Conservation (phyloP, 1,140 invertebrate genomes). For the Caerostris darwini region DNA sequence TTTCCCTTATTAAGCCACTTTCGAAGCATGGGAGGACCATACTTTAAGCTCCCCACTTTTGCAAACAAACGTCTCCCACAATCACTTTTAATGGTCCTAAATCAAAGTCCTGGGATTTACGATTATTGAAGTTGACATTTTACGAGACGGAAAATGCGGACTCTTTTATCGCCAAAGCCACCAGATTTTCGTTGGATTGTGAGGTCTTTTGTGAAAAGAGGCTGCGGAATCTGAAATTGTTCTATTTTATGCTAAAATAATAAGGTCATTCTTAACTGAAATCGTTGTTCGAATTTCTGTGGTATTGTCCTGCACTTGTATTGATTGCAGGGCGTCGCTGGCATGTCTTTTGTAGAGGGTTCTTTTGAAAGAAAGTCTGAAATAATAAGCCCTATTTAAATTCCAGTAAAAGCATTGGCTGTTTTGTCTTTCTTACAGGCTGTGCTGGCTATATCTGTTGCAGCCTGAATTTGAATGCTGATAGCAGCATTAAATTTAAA, state of each 20-base stretch:
- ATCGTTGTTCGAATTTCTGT: constrained; percentile 51
- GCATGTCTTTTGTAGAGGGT: not conserved
- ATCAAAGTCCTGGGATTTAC: constrained; percentile 48
- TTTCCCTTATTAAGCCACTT: constrained; percentile 43
- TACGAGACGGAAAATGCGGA: constrained; percentile 28
- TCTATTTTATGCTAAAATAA: constrained; percentile 59
- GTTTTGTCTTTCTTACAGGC: not conserved
- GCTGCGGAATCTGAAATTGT: not conserved
- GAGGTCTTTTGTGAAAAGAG: not conserved
- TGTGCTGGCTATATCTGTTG: not conserved
- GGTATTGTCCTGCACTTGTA: constrained; percentile 9
- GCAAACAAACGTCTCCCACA: not conserved
- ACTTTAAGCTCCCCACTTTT: not conserved
- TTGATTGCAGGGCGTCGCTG: not conserved
- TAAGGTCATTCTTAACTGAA: constrained; percentile 4
- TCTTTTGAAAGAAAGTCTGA: not conserved
- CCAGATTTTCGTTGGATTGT: not conserved
- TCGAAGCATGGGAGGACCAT: not conserved
- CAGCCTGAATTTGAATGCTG: not conserved
- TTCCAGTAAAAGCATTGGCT: not conserved
- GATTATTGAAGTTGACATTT: constrained; percentile 40
- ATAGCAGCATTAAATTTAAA: not conserved
- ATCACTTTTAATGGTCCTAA: constrained; percentile 35
- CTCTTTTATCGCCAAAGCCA: constrained; percentile 21
- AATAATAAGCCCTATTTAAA: constrained; percentile 24